Evolutionary conservation across 2,113 vertebrate genomes (phyloP).

Genomic region (Chelonoidis abingdonii): DNA sequence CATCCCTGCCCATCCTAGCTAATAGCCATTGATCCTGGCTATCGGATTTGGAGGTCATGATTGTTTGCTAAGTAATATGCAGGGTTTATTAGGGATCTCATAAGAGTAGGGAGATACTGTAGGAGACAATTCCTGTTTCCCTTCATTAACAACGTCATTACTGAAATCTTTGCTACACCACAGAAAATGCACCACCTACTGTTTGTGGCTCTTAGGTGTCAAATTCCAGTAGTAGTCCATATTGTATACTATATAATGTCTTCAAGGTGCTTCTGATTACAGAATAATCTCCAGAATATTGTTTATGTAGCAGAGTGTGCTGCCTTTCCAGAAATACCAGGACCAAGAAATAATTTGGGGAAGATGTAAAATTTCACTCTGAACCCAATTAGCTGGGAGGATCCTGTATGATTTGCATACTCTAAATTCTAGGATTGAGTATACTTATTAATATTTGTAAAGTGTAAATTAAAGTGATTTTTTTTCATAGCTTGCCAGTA

Average conservation of each 20-base stretch:
- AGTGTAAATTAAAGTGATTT: background rate
- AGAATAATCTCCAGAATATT: background rate
- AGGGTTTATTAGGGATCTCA: background rate
- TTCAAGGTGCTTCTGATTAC: background rate
- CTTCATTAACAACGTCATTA: background rate
- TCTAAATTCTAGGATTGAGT: background rate
- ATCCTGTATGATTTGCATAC: background rate
- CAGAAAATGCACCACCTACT: background rate
- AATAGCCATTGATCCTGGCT: no score
- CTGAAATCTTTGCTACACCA: background rate
- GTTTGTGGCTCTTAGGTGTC: background rate
- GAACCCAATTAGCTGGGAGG: background rate
- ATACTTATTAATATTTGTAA: background rate
- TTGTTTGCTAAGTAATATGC: background rate
- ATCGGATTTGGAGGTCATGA: background rate
- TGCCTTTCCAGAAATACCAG: background rate
- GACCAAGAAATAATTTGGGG: background rate
- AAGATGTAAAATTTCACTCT: background rate
- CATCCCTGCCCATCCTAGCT: no score
- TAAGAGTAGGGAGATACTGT: background rate
- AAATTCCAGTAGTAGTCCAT: background rate
- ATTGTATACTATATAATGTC: background rate
- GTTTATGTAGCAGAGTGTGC: background rate
- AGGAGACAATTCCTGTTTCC: background rate
- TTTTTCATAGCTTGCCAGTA: background rate